Base-by-base conservation (phyloP, 2,888 invertebrate genomes). In the Aleiodes alternator region DNA sequence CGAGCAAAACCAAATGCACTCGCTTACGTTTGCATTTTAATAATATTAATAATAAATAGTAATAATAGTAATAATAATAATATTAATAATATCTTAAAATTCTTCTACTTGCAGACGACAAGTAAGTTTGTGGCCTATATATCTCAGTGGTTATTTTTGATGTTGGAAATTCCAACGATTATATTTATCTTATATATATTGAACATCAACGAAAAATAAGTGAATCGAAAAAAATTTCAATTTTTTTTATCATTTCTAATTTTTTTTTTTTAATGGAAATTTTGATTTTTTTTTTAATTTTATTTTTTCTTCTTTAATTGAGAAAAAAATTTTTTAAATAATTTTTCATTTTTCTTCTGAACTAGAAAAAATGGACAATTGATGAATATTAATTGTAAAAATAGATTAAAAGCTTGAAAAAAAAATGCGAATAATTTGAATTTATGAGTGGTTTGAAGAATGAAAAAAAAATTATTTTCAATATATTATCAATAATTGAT, bases 131-230 rank as follows among this genome's bases (percentile, higher is more conserved):
- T 81, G 84, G 82, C 83, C 84, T 80, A 81, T 79, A 76, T 51
- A 70, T 79, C 77, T 70, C 82, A 81, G 80, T 73, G 81, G 87
- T 87, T 87, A 88, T 89, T 88, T 88, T 88, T 83, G 85, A 82
- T 85, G 83, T 83, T 29, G 80, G 87, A 88, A 72, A 88, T 88
- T 88, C 88, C 87, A 85, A 84, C 85, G 84, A 84, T 87, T 88
- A 86, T 87, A 87, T 85, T 68, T 31, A 68, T 68, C 51, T 51
- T 29, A 68, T 51, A 68, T 80, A 78, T 77, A 75, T 78, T 74
- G 73, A 74, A 66, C 72, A 55, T 72, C 64, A 56, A 51, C 38
- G 71, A 68, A 34, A 69, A 55, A 14, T 12, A 38, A 11, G 11
- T 34, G 29, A 23, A 23, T 23, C 23, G 23, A 59, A 31, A 31